Evolutionary conservation across 1,140 invertebrate species (phyloP).

Genomic region (Drosophila grimshawi): DNA sequence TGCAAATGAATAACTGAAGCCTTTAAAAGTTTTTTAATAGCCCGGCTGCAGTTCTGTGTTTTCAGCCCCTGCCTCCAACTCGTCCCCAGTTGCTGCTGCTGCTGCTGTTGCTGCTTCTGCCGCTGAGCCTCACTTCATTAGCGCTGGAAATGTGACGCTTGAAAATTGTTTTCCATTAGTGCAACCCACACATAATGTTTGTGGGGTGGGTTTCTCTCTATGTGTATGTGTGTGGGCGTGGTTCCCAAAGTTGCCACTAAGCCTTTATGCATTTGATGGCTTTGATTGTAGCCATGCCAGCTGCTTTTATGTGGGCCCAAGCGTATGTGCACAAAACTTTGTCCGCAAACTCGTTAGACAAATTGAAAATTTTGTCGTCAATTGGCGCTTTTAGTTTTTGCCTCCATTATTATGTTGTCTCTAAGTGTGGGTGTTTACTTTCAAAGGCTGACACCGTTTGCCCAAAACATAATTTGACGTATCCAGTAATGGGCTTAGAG

Average conservation of each 20-base stretch:
- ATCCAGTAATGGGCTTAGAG: slow-evolving; percentile 23
- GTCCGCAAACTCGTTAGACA: slow-evolving; percentile 72
- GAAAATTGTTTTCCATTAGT: slow-evolving; percentile 71
- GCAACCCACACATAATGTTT: slow-evolving; percentile 6
- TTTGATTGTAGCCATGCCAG: slow-evolving; percentile 61
- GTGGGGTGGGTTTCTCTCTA: not conserved
- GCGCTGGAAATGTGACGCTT: slow-evolving; percentile 58
- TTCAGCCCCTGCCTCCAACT: too few species aligned
- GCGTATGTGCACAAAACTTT: slow-evolving; percentile 61
- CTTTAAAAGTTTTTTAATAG: slow-evolving; percentile 66
- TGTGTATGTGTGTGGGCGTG: slow-evolving; percentile 11
- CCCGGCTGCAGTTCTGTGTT: slow-evolving; percentile 5
- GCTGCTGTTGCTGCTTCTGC: slow-evolving; percentile 11
- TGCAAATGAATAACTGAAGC: slow-evolving; percentile 66
- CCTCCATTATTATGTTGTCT: not conserved
- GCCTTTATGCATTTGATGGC: slow-evolving; percentile 82
- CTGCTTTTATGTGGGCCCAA: slow-evolving; percentile 48
- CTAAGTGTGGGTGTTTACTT: slow-evolving; percentile 4
- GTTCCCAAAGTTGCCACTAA: slow-evolving; percentile 53
- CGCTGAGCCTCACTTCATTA: slow-evolving; percentile 66
- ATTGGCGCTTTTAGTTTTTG: slow-evolving; percentile 63
- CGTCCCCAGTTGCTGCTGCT: slow-evolving; percentile 8
- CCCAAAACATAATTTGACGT: slow-evolving; percentile 36
- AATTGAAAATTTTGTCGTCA: slow-evolving; percentile 79
- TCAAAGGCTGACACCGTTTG: slow-evolving; percentile 21